phyloP scores from a whole-genome alignment of 2,888 invertebrate species.

The Autographa gamma region DNA sequence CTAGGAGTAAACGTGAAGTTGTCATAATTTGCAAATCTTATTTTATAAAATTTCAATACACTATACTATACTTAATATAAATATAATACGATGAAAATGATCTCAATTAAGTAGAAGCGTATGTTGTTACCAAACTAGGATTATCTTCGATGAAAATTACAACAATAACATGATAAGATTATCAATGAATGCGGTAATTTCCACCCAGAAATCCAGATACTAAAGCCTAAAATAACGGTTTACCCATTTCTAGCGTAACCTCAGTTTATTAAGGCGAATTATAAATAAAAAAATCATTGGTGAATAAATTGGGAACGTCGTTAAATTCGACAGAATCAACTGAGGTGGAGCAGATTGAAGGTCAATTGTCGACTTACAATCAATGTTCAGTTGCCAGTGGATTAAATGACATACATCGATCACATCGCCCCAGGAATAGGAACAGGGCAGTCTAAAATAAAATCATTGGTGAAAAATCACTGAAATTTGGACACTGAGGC shows the following conservation, averaged over 20 bases:
- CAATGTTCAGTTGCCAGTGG: conserved; percentile 73
- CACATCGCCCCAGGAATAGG: conserved; percentile 78
- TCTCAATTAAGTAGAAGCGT: conserved; percentile 87
- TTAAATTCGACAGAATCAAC: conserved; percentile 71
- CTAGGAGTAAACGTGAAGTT: conserved; percentile 75
- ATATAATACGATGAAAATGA: conserved; percentile 86
- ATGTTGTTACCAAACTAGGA: conserved; percentile 79
- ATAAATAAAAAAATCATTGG: conserved; percentile 56
- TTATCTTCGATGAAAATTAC: conserved; percentile 71
- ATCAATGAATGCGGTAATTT: conserved; percentile 60
- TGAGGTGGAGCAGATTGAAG: conserved; percentile 73
- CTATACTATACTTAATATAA: conserved; percentile 86
- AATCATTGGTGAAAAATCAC: conserved; percentile 87
- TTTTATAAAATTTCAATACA: conserved; percentile 78
- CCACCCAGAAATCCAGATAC: conserved; percentile 66
- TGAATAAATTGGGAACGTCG: conserved; percentile 51
- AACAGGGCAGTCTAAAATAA: conserved; percentile 84
- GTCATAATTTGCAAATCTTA: conserved; percentile 86
- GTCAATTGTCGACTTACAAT: conserved; percentile 54
- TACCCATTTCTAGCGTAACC: conserved; percentile 71
- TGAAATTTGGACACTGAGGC: conserved; percentile 82
- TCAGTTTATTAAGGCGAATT: conserved; percentile 74
- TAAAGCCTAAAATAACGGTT: conserved; percentile 73
- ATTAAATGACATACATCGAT: conserved; percentile 79
- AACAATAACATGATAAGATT: conserved; percentile 37